phyloP scores from a whole-genome alignment of 2,113 vertebrate species.

The Motacilla tschutschensis region DNA sequence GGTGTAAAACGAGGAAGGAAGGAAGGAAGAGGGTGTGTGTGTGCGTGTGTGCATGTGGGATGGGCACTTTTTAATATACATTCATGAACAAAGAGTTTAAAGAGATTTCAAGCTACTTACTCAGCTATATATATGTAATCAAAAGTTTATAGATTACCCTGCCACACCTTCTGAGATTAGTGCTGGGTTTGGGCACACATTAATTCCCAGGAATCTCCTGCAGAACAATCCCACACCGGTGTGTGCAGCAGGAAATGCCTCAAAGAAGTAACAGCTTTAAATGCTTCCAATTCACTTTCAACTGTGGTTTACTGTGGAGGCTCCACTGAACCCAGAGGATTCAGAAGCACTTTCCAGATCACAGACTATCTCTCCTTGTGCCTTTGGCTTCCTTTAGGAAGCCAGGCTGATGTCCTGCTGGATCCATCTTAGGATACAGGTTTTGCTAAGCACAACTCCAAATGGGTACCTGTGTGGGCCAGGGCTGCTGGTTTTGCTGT shows the following conservation, averaged over 20 bases:
- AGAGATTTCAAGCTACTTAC: slow-evolving; percentile 28
- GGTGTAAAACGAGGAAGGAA: slow-evolving; percentile 52
- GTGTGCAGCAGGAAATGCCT: not conserved
- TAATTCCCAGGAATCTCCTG: not conserved
- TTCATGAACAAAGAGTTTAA: slow-evolving; percentile 33
- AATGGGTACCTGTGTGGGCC: fast-evolving
- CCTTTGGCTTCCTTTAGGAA: slow-evolving; percentile 8
- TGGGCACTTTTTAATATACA: slow-evolving; percentile 33
- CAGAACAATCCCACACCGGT: not conserved
- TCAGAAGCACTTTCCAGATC: not conserved
- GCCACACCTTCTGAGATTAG: not conserved
- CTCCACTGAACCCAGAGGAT: not conserved
- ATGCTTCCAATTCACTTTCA: slow-evolving; percentile 29
- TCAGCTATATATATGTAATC: not conserved
- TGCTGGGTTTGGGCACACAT: not conserved
- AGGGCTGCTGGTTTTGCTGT: not conserved
- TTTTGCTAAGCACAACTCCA: not conserved
- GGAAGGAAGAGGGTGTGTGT: slow-evolving; percentile 38
- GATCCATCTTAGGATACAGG: not conserved
- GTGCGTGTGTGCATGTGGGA: not conserved
- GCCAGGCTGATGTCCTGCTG: not conserved
- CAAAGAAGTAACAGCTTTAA: not conserved
- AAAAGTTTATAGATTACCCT: not conserved
- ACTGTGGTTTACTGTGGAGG: slow-evolving; percentile 3
- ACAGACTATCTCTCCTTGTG: not conserved